phyloP scores from a whole-genome alignment of 2,113 vertebrate genomes.

The Oncorhynchus gorbuscha region DNA sequence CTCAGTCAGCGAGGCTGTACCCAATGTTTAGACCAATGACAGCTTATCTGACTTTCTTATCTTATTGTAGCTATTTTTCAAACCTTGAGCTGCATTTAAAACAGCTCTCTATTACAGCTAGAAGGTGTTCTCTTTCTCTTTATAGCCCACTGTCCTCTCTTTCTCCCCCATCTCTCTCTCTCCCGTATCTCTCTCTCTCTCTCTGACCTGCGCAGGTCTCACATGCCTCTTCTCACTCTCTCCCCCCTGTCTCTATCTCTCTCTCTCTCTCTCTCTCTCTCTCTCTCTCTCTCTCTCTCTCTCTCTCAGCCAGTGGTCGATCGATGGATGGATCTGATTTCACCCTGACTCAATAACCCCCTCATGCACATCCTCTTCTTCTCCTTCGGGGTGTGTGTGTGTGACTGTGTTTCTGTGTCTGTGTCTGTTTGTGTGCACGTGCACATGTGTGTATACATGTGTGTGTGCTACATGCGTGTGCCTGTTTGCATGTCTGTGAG shows the following conservation, averaged over 20 bases:
- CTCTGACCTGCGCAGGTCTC: too few species aligned
- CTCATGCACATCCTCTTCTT: slow-evolving; percentile 58
- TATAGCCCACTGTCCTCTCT: neutral
- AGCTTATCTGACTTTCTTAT: slow-evolving; percentile 38
- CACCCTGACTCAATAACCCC: slow-evolving; percentile 67
- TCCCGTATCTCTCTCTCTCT: too few species aligned
- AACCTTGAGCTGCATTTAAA: slow-evolving; percentile 30
- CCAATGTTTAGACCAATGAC: slow-evolving; percentile 27
- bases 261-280: too few species aligned
- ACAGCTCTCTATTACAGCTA: neutral
- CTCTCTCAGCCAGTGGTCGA: slow-evolving; percentile 63
- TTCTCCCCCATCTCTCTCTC: neutral
- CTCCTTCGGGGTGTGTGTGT: slow-evolving; percentile 32
- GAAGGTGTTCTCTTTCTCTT: slow-evolving; percentile 21
- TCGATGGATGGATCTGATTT: slow-evolving; percentile 72
- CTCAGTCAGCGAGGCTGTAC: slow-evolving; percentile 43
- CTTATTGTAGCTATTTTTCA: slow-evolving; percentile 21
- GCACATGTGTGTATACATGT: slow-evolving; percentile 24
- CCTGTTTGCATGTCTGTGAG: slow-evolving; percentile 32
- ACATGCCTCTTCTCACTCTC: too few species aligned
- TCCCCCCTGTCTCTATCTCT: too few species aligned
- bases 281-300: slow-evolving; percentile 32
- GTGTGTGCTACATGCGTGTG: neutral
- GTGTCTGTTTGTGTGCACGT: slow-evolving; percentile 21
- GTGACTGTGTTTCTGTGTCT: slow-evolving; percentile 34